Conservation (phyloP, 2,113 vertebrate species). For the Perca flavescens region DNA sequence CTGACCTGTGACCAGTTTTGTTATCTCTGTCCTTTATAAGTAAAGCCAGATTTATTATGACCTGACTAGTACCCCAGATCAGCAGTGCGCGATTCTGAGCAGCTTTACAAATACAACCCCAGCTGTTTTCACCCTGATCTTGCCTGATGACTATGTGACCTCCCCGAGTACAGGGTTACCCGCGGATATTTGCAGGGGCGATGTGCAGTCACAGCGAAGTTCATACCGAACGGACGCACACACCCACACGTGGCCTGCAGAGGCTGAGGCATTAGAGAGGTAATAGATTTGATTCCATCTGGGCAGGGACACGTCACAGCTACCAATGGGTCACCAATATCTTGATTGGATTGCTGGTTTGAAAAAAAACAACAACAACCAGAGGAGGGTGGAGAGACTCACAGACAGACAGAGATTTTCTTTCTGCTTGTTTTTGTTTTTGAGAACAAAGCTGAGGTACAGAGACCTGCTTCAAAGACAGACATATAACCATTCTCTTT, state of each 20-base stretch:
- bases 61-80: slow-evolving; percentile 29
- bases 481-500: slow-evolving; percentile 14
- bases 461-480: slow-evolving; percentile 44
- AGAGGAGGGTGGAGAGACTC: not conserved
- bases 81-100: not conserved
- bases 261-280: slow-evolving; percentile 54
- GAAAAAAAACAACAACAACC: slow-evolving; percentile 6
- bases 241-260: slow-evolving; percentile 19
- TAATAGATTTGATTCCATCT: slow-evolving; percentile 71
- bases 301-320: slow-evolving; percentile 16
- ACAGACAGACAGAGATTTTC: slow-evolving; percentile 9
- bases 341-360: slow-evolving; percentile 61
- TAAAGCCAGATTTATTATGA: slow-evolving; percentile 45
- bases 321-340: slow-evolving; percentile 44
- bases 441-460: slow-evolving; percentile 33
- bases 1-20: slow-evolving; percentile 42
- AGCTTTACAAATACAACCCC: slow-evolving; percentile 48
- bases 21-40: slow-evolving; percentile 30
- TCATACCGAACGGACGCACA: slow-evolving; percentile 6
- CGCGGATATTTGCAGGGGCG: slow-evolving; percentile 28
- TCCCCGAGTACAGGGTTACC: slow-evolving; percentile 32
- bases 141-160: slow-evolving; percentile 45
- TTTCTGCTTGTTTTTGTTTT: slow-evolving; percentile 14
- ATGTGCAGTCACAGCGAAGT: not conserved
- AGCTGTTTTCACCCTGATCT: slow-evolving; percentile 56